Evolutionary conservation across 2,888 invertebrate genomes (phyloP).

Genomic region (Drosophila cyrtoloma): DNA sequence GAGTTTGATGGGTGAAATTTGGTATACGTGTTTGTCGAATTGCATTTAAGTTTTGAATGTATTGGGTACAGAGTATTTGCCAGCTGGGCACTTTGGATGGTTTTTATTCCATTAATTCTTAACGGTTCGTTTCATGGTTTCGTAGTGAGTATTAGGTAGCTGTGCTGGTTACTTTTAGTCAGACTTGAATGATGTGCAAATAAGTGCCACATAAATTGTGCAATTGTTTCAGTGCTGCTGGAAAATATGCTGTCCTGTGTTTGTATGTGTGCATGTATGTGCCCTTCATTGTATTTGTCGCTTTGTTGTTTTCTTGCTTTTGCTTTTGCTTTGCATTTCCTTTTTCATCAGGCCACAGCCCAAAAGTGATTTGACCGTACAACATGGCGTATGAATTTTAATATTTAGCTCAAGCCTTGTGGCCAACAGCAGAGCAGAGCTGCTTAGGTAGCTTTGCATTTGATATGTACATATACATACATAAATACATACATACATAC

Average conservation of each 20-base stretch:
- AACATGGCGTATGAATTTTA: conserved; percentile 81
- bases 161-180: conserved; percentile 10
- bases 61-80: background rate
- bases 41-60: background rate
- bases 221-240: conserved; percentile 66
- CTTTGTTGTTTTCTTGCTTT: background rate
- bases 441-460: conserved; percentile 62
- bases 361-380: conserved; percentile 74
- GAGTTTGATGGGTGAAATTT: background rate
- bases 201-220: conserved; percentile 79
- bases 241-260: conserved; percentile 66
- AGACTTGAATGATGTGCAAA: conserved; percentile 65
- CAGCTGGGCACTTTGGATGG: background rate
- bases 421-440: conserved; percentile 27
- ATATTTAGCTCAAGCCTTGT: conserved; percentile 66
- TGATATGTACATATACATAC: conserved; percentile 18
- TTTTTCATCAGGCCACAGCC: conserved; percentile 10
- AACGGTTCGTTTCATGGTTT: conserved; percentile 60
- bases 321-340: background rate
- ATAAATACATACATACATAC: conserved; percentile 10
- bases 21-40: background rate
- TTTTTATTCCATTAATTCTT: conserved; percentile 27
- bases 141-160: conserved; percentile 34
- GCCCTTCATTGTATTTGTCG: conserved; percentile 60
- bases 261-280: background rate